Evolutionary conservation across 2,888 invertebrate genomes (phyloP), one percentile per base, ranked within the genome.

Genomic region (Dryomyza anilis): DNA sequence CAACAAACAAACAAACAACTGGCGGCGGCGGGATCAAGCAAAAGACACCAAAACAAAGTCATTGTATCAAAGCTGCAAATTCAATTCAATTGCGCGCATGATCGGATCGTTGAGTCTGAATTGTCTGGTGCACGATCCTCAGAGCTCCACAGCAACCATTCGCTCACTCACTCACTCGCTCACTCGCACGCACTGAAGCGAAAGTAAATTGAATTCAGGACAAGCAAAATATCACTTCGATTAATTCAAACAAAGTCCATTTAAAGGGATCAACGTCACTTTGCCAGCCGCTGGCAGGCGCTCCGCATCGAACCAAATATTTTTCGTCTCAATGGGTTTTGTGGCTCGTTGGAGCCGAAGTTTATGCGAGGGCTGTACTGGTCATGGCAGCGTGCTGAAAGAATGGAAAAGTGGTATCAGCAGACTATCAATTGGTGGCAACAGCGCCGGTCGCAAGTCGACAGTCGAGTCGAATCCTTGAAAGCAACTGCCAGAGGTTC

Each of bases 191-290:
- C 61, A 46, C 30, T 43, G 61, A 60, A 66, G 70, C 67, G 67
- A 69, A 71, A 61, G 73, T 76, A 82, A 81, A 82, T 82, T 82
- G 81, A 82, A 81, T 82, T 80, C 74, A 77, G 78, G 80, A 81
- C 81, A 81, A 81, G 82, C 76, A 75, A 82, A 81, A 81, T 81
- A 81, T 81, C 82, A 81, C 81, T 82, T 81, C 81, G 81, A 82
- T 81, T 81, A 81, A 81, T 82, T 81, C 79, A 82, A 78, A 77
- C 81, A 81, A 80, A 79, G 79, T 74, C 73, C 72, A 78, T 73
- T 73, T 71, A 73, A 71, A 71, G 73, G 70, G 72, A 72, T 73
- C 73, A 71, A 73, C 73, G 73, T 73, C 73, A 73, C 56, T 29
- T 27, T 48, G 45, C 33, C n/a, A 43, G 52, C 61, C 43, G 43